Base-by-base conservation (phyloP, 2,888 invertebrate genomes). In the Ecliptopera silaceata region DNA sequence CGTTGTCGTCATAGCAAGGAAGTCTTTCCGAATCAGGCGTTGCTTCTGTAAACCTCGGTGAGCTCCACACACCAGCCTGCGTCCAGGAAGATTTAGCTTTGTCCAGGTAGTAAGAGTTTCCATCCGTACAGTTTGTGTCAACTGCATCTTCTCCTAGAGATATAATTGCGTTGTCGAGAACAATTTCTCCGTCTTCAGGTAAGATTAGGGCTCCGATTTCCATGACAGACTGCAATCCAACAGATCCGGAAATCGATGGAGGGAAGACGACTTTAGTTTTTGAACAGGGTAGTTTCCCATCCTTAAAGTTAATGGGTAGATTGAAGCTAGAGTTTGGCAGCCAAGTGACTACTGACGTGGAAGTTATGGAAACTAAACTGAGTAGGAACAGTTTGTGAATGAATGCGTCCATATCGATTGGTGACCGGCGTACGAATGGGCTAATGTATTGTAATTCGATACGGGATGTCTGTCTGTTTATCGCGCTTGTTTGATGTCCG, bases 21-120 rank as follows among this genome's bases (percentile, higher is more conserved):
- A 92, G 64, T 61, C 86, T 80, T 58, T 92, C 91, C 0, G 84
- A 74, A 63, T 92, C 89, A 0, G 92, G 92, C 4, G 91, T 85
- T 0, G 92, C 92, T 58, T 83, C 78, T 56, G 86, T 92, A 45
- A 86, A 86, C 41, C 70, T 79, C 1, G 79, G 61, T 0, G 86
- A 86, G 12, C 72, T 78, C 92, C 92, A 93, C 11, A 83, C 87
- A 41, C 82, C 82, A 0, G 88, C 82, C 67, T 88, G 79, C 1
- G 69, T 67, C 92, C 92, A 91, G 1, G 79, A 70, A 2, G 79
- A 77, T 2, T 68, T 63, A 0, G 79, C 69, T 44, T 78, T 82
- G 31, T 86, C 84, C 31, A 79, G 59, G 50, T 83, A 88, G 61
- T 82, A 80, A 1, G 78, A 68, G 38, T 82, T 80, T 0, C 78